Conservation (phyloP, 1,140 invertebrate species). For the Drosophila melanica region DNA sequence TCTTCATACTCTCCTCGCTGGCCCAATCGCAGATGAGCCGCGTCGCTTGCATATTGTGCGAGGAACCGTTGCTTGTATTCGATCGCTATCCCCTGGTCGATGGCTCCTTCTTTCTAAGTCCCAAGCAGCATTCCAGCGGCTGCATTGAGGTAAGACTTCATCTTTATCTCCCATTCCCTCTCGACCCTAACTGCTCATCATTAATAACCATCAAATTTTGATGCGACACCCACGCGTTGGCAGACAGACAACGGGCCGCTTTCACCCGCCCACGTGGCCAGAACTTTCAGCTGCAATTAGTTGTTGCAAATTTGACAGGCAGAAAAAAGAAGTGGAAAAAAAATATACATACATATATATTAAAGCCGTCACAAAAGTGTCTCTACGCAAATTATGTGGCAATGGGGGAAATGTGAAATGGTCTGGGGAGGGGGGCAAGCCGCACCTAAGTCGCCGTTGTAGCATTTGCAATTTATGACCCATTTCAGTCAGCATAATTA, state of each 20-base stretch:
- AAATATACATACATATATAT: constrained; percentile 8
- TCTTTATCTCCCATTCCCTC: background rate
- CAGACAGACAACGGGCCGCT: constrained; percentile 1
- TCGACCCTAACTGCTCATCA: constrained; percentile 43
- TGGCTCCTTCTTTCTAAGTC: constrained; percentile 98
- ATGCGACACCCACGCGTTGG: constrained; percentile 32
- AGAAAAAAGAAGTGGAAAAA: background rate
- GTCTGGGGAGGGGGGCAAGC: constrained; percentile 6
- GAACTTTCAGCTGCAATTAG: constrained; percentile 50
- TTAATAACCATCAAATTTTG: constrained; percentile 70
- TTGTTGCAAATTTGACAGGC: constrained; percentile 37
- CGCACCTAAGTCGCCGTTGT: constrained; percentile 36
- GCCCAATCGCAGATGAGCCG: constrained; percentile 92
- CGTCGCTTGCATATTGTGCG: constrained; percentile 95
- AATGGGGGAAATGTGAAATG: constrained; percentile 28
- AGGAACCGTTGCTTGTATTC: constrained; percentile 94
- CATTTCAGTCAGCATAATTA: constrained; percentile 82
- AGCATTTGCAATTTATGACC: constrained; percentile 78
- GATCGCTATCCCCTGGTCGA: constrained; percentile 98
- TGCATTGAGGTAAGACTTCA: constrained; percentile 90
- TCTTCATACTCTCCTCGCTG: constrained; percentile 95
- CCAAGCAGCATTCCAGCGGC: constrained; percentile 92
- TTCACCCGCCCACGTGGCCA: constrained; percentile 43
- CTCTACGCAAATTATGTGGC: constrained; percentile 29
- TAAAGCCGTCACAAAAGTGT: constrained; percentile 25